Base-by-base conservation (phyloP, 2,888 invertebrate species). In the Bugulina stolonifera region DNA sequence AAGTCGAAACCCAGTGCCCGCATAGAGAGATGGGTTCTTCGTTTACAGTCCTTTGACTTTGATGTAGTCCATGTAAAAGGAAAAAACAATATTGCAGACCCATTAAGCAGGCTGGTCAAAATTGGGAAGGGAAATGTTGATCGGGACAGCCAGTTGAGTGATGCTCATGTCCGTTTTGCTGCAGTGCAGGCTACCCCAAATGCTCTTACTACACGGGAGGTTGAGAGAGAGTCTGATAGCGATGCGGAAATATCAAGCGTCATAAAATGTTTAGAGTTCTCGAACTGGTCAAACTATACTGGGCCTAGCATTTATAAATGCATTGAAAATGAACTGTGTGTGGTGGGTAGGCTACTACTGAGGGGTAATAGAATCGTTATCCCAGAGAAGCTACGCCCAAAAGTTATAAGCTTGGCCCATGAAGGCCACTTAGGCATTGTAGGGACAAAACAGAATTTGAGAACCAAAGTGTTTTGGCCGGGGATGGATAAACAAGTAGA, bases 11-110 rank as follows among this genome's bases (percentile, higher is more conserved):
- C 64, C 3, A 64, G 29, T 32, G 29, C 64, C 5, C 25, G 64
- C 10, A 29, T 64, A 27, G 64, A 64, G 34, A 22, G 64, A 27
- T 64, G 64, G n/a, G 32, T 27, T 64, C 32, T 25, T 5, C 3
- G 27, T 10, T 32, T 64, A 3, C 64, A 64, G 32, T 27, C 64
- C 34, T 64, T 64, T 64, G 64, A 64, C 18, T 43, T 64, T 64
- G 64, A 14, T 64, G 3, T 64, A 27, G 32, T 5, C 5, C 32
- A 64, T 64, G 5, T 5, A 23, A 5, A 5, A 22, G 57, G 57
- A 5, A 25, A 32, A 27, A 14, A 10, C 3, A 32, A 25, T 5
- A 32, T 64, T 29, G 29, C 64, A 32, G 32, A 57, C n/a, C 23
- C 57, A 14, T 23, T 57, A 27, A 14, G 14, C n/a, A 5, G 23